Conservation (phyloP, 92 coral and sea anemone species). For the Zoanthus sansibaricus region DNA sequence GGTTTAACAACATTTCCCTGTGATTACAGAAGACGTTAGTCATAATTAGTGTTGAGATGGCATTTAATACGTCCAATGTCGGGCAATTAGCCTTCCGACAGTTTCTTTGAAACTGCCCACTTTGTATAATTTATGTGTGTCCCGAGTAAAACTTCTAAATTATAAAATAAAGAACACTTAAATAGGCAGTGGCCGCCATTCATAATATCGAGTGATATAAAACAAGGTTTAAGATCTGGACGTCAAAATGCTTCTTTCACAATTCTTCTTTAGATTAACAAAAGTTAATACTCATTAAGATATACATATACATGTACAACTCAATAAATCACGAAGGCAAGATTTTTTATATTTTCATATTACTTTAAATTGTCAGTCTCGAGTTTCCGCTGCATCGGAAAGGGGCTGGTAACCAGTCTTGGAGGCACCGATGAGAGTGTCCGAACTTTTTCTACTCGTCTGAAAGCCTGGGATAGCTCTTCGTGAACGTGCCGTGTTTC, state of each 20-base stretch:
- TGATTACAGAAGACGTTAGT: no score
- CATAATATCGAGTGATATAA: neutral
- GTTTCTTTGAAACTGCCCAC: no score
- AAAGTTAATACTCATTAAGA: neutral
- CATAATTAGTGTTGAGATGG: no score
- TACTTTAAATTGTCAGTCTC: neutral
- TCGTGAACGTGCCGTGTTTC: constrained; percentile 26
- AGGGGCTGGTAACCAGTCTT: constrained; percentile 36
- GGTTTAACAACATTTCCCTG: no score
- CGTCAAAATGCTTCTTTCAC: neutral
- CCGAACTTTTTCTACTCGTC: constrained; percentile 27
- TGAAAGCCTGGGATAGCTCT: constrained; percentile 35
- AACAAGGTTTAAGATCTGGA: neutral
- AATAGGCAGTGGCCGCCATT: no score
- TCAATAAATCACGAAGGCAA: neutral
- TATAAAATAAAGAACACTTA: no score
- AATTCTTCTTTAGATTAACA: neutral
- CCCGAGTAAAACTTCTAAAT: no score
- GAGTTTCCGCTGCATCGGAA: constrained; percentile 30
- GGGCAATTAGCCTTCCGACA: no score
- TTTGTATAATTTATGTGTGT: no score
- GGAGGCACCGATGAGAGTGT: neutral
- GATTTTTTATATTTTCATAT: neutral
- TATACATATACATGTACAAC: neutral
- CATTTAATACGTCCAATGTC: no score